Evolutionary conservation across 1,140 invertebrate species (phyloP).

Genomic region (Anastatus disparis): DNA sequence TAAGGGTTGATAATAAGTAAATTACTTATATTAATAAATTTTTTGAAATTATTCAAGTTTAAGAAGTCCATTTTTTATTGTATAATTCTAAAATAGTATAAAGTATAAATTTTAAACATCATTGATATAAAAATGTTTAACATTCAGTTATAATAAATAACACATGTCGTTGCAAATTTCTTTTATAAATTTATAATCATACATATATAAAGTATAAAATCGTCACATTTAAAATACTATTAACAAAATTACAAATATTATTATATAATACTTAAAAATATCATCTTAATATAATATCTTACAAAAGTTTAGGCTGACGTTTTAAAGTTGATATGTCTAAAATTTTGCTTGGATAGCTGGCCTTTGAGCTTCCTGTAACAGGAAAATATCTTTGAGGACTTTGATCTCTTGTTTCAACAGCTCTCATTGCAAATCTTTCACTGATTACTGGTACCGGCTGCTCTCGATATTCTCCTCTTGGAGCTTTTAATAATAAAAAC

Average conservation of each 20-base stretch:
- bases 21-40: too few species aligned
- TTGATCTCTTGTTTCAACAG: constrained; percentile 22
- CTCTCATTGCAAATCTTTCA: constrained; percentile 26
- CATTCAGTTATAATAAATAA: too few species aligned
- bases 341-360: constrained; percentile 68
- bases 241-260: constrained; percentile 4
- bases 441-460: constrained; percentile 18
- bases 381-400: constrained; percentile 20
- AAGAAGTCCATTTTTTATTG: too few species aligned
- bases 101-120: too few species aligned
- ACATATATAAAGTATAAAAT: constrained; percentile 28
- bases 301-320: constrained; percentile 73
- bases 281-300: constrained; percentile 42
- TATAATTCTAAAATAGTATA: too few species aligned
- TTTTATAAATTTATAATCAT: constrained; percentile 8
- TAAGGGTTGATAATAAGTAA: too few species aligned
- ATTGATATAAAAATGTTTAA: too few species aligned
- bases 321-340: constrained; percentile 74
- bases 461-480: constrained; percentile 6
- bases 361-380: constrained; percentile 49
- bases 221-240: constrained; percentile 5
- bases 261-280: constrained; percentile 14
- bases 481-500: too few species aligned
- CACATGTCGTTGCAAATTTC: too few species aligned
- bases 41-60: too few species aligned